These are phyloP conservation scores for Orthosia cruda DNA, from an alignment of 2,888 invertebrate species.

Conservation along the genomic window DNA sequence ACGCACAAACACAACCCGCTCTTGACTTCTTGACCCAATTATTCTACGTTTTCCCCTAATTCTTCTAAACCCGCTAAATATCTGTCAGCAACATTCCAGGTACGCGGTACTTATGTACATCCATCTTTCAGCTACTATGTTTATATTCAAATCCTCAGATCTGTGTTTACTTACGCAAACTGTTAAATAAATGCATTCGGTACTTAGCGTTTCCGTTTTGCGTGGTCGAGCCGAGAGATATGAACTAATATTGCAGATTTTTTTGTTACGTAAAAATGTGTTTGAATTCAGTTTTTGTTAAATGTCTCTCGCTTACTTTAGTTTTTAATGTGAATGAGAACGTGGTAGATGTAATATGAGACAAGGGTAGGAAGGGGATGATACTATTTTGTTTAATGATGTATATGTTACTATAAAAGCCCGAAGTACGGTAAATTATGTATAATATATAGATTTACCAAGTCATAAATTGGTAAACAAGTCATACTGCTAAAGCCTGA, in stretches of 20 bases:
- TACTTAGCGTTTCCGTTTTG: conserved; percentile 27
- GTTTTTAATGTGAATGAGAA: neutral
- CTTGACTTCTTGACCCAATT: conserved; percentile 72
- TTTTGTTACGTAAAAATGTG: neutral
- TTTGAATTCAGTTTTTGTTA: neutral
- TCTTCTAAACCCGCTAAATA: conserved; percentile 40
- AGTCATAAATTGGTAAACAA: no score
- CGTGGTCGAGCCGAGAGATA: neutral
- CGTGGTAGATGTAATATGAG: neutral
- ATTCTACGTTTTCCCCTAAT: conserved; percentile 17
- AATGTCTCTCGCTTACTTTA: neutral
- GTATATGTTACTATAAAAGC: no score
- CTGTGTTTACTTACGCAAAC: conserved; percentile 40
- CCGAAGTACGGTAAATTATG: no score
- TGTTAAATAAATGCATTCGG: conserved; percentile 40
- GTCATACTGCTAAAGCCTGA: no score
- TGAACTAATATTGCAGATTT: neutral
- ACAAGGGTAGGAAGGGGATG: no score
- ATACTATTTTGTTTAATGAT: no score
- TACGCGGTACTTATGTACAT: conserved; percentile 25
- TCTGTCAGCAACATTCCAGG: conserved; percentile 53
- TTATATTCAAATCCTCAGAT: conserved; percentile 55
- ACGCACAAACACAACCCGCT: conserved; percentile 39
- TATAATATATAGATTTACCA: no score
- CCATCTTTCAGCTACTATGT: conserved; percentile 46